Evolutionary conservation across 2,888 invertebrate genomes (phyloP).

Genomic region (Mythimna albipuncta): DNA sequence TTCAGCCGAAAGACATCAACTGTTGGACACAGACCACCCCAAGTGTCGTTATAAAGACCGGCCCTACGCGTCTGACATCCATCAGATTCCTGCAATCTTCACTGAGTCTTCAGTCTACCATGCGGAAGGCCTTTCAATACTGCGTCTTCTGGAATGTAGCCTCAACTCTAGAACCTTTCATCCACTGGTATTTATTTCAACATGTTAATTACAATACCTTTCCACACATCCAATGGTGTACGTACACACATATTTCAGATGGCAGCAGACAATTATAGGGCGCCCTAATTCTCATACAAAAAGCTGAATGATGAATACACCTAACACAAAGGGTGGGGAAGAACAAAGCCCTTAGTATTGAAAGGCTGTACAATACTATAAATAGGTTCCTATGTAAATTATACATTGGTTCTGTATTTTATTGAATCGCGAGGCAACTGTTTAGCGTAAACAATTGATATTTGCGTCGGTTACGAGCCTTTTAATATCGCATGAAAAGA

Average conservation of each 20-base stretch:
- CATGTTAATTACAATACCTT: constrained; percentile 1
- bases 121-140: no score
- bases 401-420: constrained; percentile 14
- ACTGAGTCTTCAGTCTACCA: no score
- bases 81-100: no score
- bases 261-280: constrained; percentile 19
- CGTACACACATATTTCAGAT: not conserved
- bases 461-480: not conserved
- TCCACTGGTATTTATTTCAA: not conserved
- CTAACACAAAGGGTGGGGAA: constrained; percentile 33
- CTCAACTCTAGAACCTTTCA: no score
- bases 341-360: constrained; percentile 43
- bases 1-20: no score
- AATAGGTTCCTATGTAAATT: constrained; percentile 13
- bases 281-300: constrained; percentile 47
- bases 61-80: no score
- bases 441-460: constrained; percentile 25
- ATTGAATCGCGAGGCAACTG: constrained; percentile 16
- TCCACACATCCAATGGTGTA: not conserved
- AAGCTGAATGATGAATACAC: constrained; percentile 40
- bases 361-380: constrained; percentile 31
- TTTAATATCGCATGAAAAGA: not conserved
- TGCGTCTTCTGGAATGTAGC: no score
- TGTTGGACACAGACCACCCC: no score
- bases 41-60: no score